phyloP scores from a whole-genome alignment of 1,140 invertebrate genomes.

The Anagrus nilaparvatae region DNA sequence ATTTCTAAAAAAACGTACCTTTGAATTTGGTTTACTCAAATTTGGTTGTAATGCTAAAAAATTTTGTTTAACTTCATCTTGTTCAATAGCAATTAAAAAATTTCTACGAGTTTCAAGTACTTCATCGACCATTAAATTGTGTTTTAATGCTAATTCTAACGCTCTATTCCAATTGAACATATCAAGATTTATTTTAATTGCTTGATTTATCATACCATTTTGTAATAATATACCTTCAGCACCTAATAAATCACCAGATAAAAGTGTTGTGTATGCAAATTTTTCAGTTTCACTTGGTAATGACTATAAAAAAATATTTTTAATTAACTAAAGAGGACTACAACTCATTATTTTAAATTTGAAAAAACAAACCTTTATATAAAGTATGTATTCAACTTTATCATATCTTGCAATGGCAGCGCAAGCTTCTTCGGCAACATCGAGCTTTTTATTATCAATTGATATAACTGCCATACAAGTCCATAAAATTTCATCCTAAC shows the following conservation, averaged over 20 bases:
- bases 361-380: slow-evolving; percentile 51
- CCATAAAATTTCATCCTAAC: slow-evolving; percentile 74
- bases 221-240: slow-evolving; percentile 76
- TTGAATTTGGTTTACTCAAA: no score
- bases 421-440: slow-evolving; percentile 85
- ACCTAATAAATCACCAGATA: slow-evolving; percentile 67
- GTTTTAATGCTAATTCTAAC: slow-evolving; percentile 72
- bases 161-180: slow-evolving; percentile 84
- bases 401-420: slow-evolving; percentile 83
- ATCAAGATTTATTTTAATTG: slow-evolving; percentile 70
- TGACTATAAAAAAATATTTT: no score
- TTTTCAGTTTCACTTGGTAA: slow-evolving; percentile 48
- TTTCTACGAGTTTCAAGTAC: slow-evolving; percentile 65
- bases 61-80: slow-evolving; percentile 60
- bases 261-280: slow-evolving; percentile 69
- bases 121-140: slow-evolving; percentile 66
- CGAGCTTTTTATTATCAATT: slow-evolving; percentile 64
- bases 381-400: slow-evolving; percentile 82
- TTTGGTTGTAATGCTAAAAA: slow-evolving; percentile 28
- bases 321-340: background rate
- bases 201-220: slow-evolving; percentile 63
- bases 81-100: slow-evolving; percentile 64
- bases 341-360: no score
- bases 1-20: no score
- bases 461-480: slow-evolving; percentile 81